phyloP scores from a whole-genome alignment of 1,140 invertebrate species.

The Campoletis sonorensis region DNA sequence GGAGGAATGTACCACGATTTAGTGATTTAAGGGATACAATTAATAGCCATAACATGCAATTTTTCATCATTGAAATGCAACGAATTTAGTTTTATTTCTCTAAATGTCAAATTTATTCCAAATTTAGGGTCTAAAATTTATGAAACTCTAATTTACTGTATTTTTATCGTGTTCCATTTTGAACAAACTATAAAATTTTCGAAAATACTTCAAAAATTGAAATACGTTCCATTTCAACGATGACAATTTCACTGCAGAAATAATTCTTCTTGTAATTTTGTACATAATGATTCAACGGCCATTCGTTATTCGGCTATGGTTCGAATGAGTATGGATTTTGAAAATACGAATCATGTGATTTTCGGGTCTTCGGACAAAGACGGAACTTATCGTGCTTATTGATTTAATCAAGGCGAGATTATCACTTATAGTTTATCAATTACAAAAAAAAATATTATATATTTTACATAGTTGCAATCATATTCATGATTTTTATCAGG shows the following conservation, averaged over 20 bases:
- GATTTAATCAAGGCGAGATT: slow-evolving; percentile 12
- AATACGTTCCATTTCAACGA: neutral
- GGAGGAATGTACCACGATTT: slow-evolving; percentile 82
- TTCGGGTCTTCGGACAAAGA: neutral
- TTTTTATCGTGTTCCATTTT: no score
- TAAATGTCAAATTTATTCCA: no score
- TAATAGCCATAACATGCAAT: no score
- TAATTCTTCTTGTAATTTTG: slow-evolving; percentile 15
- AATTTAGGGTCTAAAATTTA: no score
- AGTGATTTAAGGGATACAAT: slow-evolving; percentile 65
- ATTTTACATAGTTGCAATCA: neutral
- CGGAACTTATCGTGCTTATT: neutral
- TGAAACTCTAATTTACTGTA: no score
- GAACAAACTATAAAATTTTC: no score
- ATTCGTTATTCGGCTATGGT: neutral
- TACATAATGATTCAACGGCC: slow-evolving; percentile 55
- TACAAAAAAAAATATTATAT: neutral
- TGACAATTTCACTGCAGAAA: no score
- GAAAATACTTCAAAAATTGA: neutral
- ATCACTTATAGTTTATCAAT: neutral
- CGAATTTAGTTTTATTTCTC: no score
- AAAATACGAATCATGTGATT: neutral
- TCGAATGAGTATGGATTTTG: neutral
- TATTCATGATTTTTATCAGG: neutral
- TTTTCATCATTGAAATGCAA: no score